Conservation (phyloP, 2,888 invertebrate genomes). For the Girardia tigrina region DNA sequence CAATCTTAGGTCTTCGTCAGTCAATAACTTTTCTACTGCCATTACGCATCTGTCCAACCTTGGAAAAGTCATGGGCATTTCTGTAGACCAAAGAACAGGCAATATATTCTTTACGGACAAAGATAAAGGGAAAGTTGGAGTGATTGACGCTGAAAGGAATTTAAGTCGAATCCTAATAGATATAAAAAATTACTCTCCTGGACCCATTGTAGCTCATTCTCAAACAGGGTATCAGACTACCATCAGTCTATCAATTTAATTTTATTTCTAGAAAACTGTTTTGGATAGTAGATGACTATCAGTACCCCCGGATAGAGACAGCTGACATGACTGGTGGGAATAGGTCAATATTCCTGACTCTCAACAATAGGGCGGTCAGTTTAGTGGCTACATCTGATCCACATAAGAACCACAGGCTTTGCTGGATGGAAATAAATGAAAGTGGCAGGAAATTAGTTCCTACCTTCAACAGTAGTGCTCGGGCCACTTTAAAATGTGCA, state of each 20-base stretch:
- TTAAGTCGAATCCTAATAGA: background rate
- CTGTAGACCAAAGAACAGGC: background rate
- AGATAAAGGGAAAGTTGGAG: background rate
- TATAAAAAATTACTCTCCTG: background rate
- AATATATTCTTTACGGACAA: background rate
- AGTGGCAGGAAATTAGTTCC: background rate
- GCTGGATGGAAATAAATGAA: background rate
- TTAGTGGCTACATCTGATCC: background rate
- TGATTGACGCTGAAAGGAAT: background rate
- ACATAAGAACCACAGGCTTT: background rate
- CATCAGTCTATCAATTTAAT: background rate
- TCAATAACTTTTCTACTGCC: background rate
- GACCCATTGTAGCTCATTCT: background rate
- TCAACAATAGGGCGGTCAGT: background rate
- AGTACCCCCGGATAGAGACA: background rate
- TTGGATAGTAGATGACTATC: background rate
- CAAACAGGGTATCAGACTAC: background rate
- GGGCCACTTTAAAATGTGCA: background rate
- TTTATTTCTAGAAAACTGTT: background rate
- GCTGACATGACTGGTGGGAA: background rate
- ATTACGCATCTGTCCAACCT: background rate
- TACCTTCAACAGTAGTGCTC: background rate
- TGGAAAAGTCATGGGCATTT: background rate
- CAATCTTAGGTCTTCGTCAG: background rate
- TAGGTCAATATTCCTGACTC: background rate